These are phyloP conservation scores for Bathynomus jamesi DNA, from an alignment of 1,140 invertebrate genomes.

Conservation along the genomic window DNA sequence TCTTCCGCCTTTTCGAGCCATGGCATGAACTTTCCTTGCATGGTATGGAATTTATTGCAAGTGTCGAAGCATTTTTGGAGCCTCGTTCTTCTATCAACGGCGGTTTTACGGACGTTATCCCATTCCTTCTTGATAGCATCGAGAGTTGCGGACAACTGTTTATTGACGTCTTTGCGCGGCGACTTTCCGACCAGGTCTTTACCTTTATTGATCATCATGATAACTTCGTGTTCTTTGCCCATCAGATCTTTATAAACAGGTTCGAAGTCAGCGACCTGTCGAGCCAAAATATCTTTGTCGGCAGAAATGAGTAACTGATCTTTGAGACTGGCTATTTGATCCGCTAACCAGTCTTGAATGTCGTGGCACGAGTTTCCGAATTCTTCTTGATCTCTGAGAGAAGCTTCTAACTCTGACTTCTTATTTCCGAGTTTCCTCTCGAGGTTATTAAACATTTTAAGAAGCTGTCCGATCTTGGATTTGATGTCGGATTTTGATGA, in stretches of 20 bases:
- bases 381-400: conserved; percentile 61
- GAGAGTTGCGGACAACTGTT: conserved; percentile 56
- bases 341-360: conserved; percentile 77
- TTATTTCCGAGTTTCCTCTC: conserved; percentile 81
- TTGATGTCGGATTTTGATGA: conserved; percentile 83
- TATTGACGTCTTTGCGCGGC: conserved; percentile 45
- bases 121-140: conserved; percentile 80
- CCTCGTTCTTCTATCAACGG: conserved; percentile 70
- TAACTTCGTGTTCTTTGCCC: conserved; percentile 83
- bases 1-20: conserved; percentile 83
- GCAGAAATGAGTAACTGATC: conserved; percentile 76
- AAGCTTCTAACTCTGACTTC: conserved; percentile 82
- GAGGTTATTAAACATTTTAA: conserved; percentile 71
- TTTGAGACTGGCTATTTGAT: conserved; percentile 61
- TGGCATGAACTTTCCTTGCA: conserved; percentile 73
- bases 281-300: conserved; percentile 67
- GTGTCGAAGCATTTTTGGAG: conserved; percentile 84
- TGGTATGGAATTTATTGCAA: conserved; percentile 78
- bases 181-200: conserved; percentile 60
- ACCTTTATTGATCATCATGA: conserved; percentile 88
- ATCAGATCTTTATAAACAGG: conserved; percentile 80
- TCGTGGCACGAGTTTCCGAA: conserved; percentile 76
- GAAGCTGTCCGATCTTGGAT: conserved; percentile 70
- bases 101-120: conserved; percentile 80
- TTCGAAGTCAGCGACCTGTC: conserved; percentile 73